Conservation (phyloP, 2,888 invertebrate species). For the Microchrysa polita region DNA sequence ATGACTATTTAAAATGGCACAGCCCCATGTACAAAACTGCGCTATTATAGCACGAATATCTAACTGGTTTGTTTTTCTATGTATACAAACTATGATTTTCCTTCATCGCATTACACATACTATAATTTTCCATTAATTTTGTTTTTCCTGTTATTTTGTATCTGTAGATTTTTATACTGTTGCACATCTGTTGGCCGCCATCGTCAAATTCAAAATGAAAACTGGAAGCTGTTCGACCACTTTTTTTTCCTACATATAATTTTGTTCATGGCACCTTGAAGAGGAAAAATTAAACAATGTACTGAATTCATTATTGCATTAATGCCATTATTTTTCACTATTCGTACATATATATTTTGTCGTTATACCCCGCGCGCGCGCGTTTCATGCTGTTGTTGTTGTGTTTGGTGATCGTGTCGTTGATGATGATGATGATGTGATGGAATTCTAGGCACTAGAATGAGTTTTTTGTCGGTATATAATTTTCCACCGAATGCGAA, state of each 20-base stretch:
- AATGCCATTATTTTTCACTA: slow-evolving; percentile 41
- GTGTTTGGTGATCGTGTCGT: neutral
- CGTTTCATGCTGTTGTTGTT: slow-evolving; percentile 23
- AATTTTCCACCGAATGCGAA: slow-evolving; percentile 29
- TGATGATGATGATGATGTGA: neutral
- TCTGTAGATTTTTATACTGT: too few relatives aligned
- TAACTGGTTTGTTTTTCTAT: slow-evolving; percentile 46
- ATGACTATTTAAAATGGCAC: too few relatives aligned
- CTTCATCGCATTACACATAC: slow-evolving; percentile 30
- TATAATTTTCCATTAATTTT: slow-evolving; percentile 36
- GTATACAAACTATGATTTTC: slow-evolving; percentile 12
- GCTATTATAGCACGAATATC: neutral
- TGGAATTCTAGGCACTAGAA: too few relatives aligned
- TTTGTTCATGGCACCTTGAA: slow-evolving; percentile 50
- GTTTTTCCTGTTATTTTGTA: slow-evolving; percentile 38
- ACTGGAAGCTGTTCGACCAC: slow-evolving; percentile 55
- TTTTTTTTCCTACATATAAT: too few relatives aligned
- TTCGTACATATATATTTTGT: slow-evolving; percentile 13
- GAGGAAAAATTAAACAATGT: slow-evolving; percentile 51
- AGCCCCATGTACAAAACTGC: neutral
- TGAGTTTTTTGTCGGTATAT: too few relatives aligned
- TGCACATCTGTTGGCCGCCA: slow-evolving; percentile 7
- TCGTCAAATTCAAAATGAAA: slow-evolving; percentile 52
- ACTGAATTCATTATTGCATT: slow-evolving; percentile 49
- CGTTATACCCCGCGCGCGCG: too few relatives aligned